Conservation (phyloP, 2,888 invertebrate genomes). For the Drosophila stalkeri region DNA sequence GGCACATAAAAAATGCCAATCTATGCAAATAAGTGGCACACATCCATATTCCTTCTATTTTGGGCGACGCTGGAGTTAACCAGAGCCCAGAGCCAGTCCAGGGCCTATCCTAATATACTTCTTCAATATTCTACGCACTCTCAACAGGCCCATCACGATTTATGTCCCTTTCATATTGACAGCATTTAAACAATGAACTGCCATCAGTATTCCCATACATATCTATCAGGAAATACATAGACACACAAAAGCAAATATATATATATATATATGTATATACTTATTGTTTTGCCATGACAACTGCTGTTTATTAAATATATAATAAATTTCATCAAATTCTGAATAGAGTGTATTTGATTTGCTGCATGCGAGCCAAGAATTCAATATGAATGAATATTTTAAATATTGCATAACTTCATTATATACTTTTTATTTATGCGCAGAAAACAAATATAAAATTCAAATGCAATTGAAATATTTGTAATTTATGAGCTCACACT, state of each 20-base stretch:
- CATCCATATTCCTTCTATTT: conserved; percentile 52
- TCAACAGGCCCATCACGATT: conserved; percentile 48
- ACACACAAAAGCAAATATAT: background rate
- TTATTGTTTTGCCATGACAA: conserved; percentile 50
- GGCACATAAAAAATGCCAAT: conserved; percentile 68
- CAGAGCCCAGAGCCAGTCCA: background rate
- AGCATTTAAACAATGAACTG: conserved; percentile 73
- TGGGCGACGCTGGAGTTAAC: background rate
- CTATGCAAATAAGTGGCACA: conserved; percentile 75
- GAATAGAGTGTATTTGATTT: background rate
- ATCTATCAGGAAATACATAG: conserved; percentile 3
- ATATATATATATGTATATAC: background rate
- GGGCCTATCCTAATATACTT: conserved; percentile 3
- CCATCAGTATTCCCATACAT: conserved; percentile 24
- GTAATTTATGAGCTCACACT: background rate
- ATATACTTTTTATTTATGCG: background rate
- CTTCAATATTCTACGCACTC: conserved; percentile 17
- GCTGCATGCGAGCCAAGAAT: background rate
- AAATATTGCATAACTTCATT: background rate
- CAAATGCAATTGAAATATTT: conserved; percentile 4
- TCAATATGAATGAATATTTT: background rate
- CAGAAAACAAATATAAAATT: background rate
- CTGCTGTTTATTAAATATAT: conserved; percentile 50
- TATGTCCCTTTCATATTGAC: conserved; percentile 73
- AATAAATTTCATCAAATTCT: conserved; percentile 26